Evolutionary conservation across 2,113 vertebrate genomes (phyloP).

Genomic region (Psittacara wagleri): DNA sequence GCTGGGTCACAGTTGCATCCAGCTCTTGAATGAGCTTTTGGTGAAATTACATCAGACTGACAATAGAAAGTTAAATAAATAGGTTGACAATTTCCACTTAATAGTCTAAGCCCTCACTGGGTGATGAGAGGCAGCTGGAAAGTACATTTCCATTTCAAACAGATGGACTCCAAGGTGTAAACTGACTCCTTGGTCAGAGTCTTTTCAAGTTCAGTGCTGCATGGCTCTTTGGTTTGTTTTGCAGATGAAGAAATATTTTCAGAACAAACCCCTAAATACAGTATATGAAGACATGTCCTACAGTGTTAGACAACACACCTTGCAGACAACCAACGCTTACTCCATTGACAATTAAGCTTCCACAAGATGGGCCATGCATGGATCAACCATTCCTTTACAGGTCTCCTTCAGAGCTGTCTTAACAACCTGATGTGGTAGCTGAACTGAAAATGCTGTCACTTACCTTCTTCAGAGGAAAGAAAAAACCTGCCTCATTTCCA

Average conservation of each 20-base stretch:
- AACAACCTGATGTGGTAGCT: background rate
- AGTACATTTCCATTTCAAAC: background rate
- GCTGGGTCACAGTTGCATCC: background rate
- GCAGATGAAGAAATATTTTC: slow-evolving; percentile 45
- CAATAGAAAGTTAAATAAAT: background rate
- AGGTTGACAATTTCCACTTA: background rate
- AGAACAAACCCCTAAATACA: background rate
- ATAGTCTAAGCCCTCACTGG: background rate
- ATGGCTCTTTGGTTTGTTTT: background rate
- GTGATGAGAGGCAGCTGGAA: background rate
- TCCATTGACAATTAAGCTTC: background rate
- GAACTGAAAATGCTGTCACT: background rate
- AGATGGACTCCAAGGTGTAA: background rate
- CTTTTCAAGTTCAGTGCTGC: background rate
- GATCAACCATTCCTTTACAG: rapidly evolving
- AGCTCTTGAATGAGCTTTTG: background rate
- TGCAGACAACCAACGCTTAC: background rate
- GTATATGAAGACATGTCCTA: slow-evolving; percentile 66
- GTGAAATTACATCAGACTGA: background rate
- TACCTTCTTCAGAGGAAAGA: background rate
- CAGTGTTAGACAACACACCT: background rate
- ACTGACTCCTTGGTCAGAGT: background rate
- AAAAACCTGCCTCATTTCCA: background rate
- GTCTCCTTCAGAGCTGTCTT: background rate
- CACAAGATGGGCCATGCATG: rapidly evolving